phyloP scores from a whole-genome alignment of 37 sponge, comb jelly and placozoan genomes.

The Bolinopsis microptera region DNA sequence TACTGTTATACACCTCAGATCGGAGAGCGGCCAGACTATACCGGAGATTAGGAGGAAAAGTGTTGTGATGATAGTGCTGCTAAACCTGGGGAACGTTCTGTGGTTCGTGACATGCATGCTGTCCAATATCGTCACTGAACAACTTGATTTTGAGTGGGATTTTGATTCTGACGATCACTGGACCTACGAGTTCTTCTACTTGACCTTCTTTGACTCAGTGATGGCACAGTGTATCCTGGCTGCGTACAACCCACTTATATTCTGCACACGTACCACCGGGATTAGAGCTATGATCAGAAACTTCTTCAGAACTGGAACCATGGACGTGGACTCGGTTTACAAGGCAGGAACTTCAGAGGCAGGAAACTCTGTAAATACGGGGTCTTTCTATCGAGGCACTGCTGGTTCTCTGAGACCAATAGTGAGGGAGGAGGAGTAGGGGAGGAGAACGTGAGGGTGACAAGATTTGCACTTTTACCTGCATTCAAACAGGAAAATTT shows the following conservation, averaged over 20 bases:
- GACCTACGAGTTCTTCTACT: not conserved
- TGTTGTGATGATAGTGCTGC: not conserved
- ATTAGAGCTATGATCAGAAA: not conserved
- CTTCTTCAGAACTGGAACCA: not conserved
- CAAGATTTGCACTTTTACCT: too few relatives aligned
- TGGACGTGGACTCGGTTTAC: not conserved
- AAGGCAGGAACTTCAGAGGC: not conserved
- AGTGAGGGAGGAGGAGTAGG: too few relatives aligned
- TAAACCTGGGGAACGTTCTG: not conserved
- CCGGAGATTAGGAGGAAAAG: not conserved
- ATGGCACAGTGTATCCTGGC: not conserved
- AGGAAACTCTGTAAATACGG: not conserved
- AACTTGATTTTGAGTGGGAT: not conserved
- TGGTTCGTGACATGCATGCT: not conserved
- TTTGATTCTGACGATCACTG: not conserved
- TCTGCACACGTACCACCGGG: not conserved
- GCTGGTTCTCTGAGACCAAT: too few relatives aligned
- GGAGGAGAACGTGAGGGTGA: too few relatives aligned
- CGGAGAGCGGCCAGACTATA: not conserved
- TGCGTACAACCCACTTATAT: slow-evolving; percentile 4
- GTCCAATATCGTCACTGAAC: not conserved
- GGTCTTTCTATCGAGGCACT: too few relatives aligned
- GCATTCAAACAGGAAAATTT: too few relatives aligned
- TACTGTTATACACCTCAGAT: not conserved
- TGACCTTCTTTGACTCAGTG: not conserved